Conservation (phyloP, 2,113 vertebrate genomes). For the Ciconia stormi region DNA sequence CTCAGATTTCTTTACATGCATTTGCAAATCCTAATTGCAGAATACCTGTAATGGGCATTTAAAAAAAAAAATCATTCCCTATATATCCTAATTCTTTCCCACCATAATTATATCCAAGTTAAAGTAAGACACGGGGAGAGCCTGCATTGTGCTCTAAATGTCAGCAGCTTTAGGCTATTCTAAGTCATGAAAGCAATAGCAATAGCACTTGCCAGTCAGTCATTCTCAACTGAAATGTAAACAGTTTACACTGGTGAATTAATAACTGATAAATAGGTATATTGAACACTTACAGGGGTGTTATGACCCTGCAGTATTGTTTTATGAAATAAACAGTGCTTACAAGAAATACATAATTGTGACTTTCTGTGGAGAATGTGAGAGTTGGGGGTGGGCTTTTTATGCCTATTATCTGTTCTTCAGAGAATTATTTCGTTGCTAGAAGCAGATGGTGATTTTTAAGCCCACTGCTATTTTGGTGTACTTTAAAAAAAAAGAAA, state of each 20-base stretch:
- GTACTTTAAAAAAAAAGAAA: conserved; percentile 42
- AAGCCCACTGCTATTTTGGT: conserved; percentile 76
- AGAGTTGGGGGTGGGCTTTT: not conserved
- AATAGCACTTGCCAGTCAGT: not conserved
- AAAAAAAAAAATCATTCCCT: not conserved
- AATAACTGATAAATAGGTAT: not conserved
- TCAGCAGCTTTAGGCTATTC: not conserved
- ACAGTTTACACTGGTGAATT: not conserved
- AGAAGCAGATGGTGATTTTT: conserved; percentile 77
- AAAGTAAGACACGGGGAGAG: not conserved
- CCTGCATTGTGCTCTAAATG: not conserved
- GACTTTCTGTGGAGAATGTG: not conserved
- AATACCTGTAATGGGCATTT: not conserved
- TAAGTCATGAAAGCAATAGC: not conserved
- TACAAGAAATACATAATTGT: not conserved
- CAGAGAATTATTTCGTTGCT: conserved; percentile 31
- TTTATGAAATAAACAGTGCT: not conserved
- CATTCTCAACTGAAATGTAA: not conserved
- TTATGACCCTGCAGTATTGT: not conserved
- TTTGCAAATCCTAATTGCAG: not conserved
- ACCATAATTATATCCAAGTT: not conserved
- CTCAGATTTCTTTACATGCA: not conserved
- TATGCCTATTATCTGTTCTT: conserved; percentile 10
- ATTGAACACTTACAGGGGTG: not conserved
- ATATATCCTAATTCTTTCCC: not conserved